Conservation (phyloP, 1,140 invertebrate genomes). For the Diorhabda carinulata region DNA sequence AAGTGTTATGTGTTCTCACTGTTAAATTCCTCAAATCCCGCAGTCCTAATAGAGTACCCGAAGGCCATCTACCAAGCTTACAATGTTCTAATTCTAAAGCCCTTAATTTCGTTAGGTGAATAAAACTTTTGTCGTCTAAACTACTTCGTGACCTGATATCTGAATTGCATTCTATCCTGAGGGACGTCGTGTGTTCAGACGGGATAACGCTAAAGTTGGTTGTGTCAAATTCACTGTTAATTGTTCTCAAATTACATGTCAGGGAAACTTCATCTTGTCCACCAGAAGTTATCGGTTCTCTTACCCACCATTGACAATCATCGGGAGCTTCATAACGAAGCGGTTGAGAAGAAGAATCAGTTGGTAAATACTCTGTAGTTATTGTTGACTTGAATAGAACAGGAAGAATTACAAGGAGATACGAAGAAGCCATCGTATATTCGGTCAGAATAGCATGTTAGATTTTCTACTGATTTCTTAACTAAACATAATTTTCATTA, state of each 20-base stretch:
- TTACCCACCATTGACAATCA: conserved; percentile 72
- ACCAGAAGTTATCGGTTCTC: conserved; percentile 51
- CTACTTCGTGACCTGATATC: conserved; percentile 68
- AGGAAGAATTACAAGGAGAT: conserved; percentile 36
- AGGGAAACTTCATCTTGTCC: conserved; percentile 68
- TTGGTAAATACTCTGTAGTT: conserved; percentile 47
- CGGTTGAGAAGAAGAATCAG: conserved; percentile 54
- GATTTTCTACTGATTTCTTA: no score
- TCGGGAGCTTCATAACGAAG: conserved; percentile 76
- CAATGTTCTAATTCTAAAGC: conserved; percentile 80
- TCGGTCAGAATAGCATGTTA: conserved; percentile 8
- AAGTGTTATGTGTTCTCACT: conserved; percentile 72
- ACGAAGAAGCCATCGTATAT: conserved; percentile 10
- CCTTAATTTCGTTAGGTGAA: conserved; percentile 70
- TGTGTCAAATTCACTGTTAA: conserved; percentile 78
- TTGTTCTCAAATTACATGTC: conserved; percentile 72
- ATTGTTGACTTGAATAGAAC: conserved; percentile 41
- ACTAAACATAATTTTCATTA: no score
- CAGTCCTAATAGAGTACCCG: conserved; percentile 69
- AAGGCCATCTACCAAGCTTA: conserved; percentile 74
- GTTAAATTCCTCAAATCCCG: conserved; percentile 75
- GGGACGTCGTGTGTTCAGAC: conserved; percentile 74
- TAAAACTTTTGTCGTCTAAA: conserved; percentile 72
- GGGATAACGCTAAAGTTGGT: conserved; percentile 84
- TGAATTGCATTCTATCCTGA: conserved; percentile 74